These are phyloP conservation scores for Xanthorhoe designata DNA, from an alignment of 2,888 invertebrate species.

Conservation along the genomic window DNA sequence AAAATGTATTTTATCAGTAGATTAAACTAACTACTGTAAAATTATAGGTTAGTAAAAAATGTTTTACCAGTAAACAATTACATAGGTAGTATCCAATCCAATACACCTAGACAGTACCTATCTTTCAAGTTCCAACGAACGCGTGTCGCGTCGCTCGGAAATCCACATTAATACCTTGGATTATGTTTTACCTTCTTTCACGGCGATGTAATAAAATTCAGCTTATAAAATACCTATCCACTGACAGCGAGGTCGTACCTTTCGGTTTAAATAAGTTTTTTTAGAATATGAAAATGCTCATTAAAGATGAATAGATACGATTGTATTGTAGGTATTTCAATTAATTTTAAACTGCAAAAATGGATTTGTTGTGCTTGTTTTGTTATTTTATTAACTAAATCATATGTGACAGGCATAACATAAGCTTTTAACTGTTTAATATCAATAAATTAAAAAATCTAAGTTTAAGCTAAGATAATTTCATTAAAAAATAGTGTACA, in stretches of 20 bases:
- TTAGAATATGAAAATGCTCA: constrained; percentile 54
- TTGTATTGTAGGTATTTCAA: constrained; percentile 42
- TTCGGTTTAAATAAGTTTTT: constrained; percentile 56
- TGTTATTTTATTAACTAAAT: too few species aligned
- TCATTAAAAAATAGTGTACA: constrained; percentile 71
- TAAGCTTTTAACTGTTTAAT: not conserved
- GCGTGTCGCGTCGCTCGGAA: constrained; percentile 61
- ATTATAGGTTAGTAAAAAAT: not conserved
- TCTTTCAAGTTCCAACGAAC: constrained; percentile 59
- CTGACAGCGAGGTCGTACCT: constrained; percentile 53
- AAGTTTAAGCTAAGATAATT: constrained; percentile 47
- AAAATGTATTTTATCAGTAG: too few species aligned
- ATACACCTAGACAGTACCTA: constrained; percentile 20
- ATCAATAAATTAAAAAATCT: not conserved
- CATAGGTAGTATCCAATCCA: constrained; percentile 26
- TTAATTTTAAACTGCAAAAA: constrained; percentile 35
- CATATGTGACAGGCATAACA: not conserved
- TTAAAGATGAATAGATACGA: constrained; percentile 45
- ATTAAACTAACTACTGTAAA: too few species aligned
- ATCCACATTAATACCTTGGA: constrained; percentile 76
- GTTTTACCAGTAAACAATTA: not conserved
- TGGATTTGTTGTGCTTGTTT: not conserved
- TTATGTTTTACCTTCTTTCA: constrained; percentile 82
- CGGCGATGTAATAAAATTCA: constrained; percentile 83
- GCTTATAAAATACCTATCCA: constrained; percentile 77